These are phyloP conservation scores for Neodiprion fabricii DNA, from an alignment of 1,140 invertebrate species.

Conservation along the genomic window DNA sequence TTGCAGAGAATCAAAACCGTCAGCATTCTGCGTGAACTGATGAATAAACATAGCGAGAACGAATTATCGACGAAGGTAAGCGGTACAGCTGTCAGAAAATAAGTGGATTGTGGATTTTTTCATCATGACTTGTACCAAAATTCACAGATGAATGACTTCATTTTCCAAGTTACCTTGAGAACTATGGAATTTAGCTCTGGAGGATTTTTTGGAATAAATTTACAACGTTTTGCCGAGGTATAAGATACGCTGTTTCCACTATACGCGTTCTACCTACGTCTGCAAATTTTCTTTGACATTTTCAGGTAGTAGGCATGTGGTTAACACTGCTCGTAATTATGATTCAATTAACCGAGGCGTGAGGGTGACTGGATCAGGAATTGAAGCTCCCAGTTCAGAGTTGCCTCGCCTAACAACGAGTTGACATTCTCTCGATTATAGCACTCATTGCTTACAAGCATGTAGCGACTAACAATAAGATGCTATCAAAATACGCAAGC, in stretches of 20 bases:
- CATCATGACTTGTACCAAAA: neutral
- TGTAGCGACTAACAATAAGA: too few relatives aligned
- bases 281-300: neutral
- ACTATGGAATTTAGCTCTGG: neutral
- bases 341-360: neutral
- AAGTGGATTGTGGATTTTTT: neutral
- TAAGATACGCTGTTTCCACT: neutral
- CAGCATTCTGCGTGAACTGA: neutral
- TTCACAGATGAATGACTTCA: slow-evolving; percentile 1
- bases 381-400: too few relatives aligned
- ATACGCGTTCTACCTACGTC: neutral
- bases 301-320: neutral
- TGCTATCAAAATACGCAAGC: too few relatives aligned
- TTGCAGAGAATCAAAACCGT: neutral
- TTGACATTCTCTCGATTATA: too few relatives aligned
- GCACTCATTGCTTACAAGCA: too few relatives aligned
- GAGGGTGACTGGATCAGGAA: neutral
- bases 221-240: neutral
- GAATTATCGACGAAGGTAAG: neutral
- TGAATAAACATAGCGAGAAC: neutral
- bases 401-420: too few relatives aligned
- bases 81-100: neutral
- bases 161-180: neutral
- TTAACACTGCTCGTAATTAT: neutral
- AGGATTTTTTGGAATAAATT: neutral